Base-by-base conservation (phyloP, 2,113 vertebrate genomes). In the Ellobius talpinus region DNA sequence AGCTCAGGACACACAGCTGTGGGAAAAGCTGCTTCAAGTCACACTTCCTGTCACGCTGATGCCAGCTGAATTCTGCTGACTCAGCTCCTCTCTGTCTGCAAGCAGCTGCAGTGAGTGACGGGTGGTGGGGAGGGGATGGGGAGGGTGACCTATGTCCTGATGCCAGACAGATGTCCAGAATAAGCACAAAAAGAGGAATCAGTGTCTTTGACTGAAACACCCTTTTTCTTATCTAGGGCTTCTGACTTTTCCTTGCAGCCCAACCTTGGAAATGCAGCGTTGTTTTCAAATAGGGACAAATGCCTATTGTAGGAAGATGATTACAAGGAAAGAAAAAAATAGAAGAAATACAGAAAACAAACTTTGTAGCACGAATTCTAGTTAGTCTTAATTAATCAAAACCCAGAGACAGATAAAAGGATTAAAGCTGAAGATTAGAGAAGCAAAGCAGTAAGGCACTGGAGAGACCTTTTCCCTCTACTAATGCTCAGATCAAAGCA, bases 161-260 rank as follows among this genome's bases (percentile, higher is more conserved):
- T n/a, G 81, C 77, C 68, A 89, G 89, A 89, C 1, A 50, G 78
- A 95, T 89, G 86, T 87, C 92, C 82, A 47, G 73, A 93, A 68
- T 58, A 85, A 91, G 87, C 72, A 45, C 4, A 50, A 74, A 97
- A 68, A 94, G 85, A 50, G 70, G 47, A 90, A 87, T 73, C 36
- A 11, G 70, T 89, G 85, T 93, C 90, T 73, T 88, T 92, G 92
- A 65, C 50, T 8, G 61, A 93, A 90, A 91, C 29, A 16, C 21
- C 70, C 26, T 92, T 92, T 94, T 88, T 72, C 72, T 93, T 90
- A 82, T 61, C 68, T 63, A 70, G 58, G 88, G 76, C 88, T 93
- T 92, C 90, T 50, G 21, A 84, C 58, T 94, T 97, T 78, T 91
- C 93, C 87, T 92, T 82, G 92, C 45, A 89, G 87, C 19, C 58